A percentile compares a stretch with the other conserved stretches of the same genome.
These are phyloP conservation scores for Cettia cetti DNA, from an alignment of 2,113 vertebrate species.

Conservation along the genomic window DNA sequence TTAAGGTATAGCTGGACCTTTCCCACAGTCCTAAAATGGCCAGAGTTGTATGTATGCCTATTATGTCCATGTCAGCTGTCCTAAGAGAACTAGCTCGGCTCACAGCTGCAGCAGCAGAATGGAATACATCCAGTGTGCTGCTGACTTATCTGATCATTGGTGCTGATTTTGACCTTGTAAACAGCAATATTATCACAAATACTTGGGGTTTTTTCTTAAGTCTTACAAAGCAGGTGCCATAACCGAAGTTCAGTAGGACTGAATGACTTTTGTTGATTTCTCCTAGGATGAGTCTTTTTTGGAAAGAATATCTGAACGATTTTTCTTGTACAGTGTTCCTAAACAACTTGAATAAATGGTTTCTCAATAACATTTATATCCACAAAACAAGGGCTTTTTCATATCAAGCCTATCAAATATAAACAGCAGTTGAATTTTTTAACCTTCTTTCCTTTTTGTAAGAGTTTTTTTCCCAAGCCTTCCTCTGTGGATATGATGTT, in stretches of 20 bases:
- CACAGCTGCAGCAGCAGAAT: neutral
- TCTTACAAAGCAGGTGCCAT: neutral
- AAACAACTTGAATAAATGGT: neutral
- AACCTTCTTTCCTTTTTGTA: neutral
- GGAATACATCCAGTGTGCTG: neutral
- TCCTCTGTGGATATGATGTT: neutral
- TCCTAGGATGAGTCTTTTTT: neutral
- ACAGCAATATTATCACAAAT: neutral
- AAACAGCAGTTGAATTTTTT: neutral
- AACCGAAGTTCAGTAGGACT: neutral
- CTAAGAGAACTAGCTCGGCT: neutral
- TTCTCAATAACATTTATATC: neutral
- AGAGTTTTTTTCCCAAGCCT: neutral
- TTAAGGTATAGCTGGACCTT: neutral
- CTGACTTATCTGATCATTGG: neutral
- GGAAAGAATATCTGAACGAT: neutral
- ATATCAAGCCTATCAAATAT: neutral
- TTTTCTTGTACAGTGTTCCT: neutral
- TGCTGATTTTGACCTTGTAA: neutral
- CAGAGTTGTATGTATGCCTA: neutral
- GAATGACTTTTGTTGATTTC: neutral
- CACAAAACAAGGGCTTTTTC: neutral
- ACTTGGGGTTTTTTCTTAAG: rapidly evolving
- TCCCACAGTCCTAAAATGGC: neutral
- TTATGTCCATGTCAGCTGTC: neutral